Base-by-base conservation (phyloP, 2,113 vertebrate species). In the Rhinopomastus cyanomelas region DNA sequence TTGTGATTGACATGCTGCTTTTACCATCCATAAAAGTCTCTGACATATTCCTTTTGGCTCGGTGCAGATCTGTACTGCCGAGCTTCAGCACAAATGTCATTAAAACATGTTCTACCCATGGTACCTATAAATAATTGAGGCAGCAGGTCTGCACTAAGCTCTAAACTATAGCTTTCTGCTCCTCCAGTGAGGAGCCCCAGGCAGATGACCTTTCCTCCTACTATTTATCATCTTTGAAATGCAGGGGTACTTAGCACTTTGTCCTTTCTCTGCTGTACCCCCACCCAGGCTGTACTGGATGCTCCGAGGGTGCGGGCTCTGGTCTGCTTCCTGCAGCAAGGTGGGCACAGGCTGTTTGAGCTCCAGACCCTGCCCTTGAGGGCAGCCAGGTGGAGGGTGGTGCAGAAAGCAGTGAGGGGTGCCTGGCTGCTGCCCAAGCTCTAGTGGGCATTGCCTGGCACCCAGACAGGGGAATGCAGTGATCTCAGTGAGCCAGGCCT, bases 111-210 rank as follows among this genome's bases (percentile, higher is more conserved):
- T 93, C 91, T 83, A 56, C 89, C 91, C 67, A 22, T 89, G 94
- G 93, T 87, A 93, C 91, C 95, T 94, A 89, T 94, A 95, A 94
- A 95, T 94, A 95, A 94, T 87, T 78, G 89, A 94, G 85, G 85
- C 84, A 66, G 91, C 87, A 91, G 94, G 84, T 87, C 87, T 91
- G 92, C 27, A 6, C 64, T 32, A 12, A 68, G 79, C 64, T 85
- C 76, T 77, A 52, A 13, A 60, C 73, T 59, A 78, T 71, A 77
- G 92, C 79, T 57, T 42, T n/a, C 74, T 87, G 69, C 62, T 92
- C 56, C 55, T 79, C 32, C 22, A 15, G 51, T 0, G 10, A 46
- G 49, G 55, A 4, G 16, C 18, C 21, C 13, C 8, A 0, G 51
- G 81, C 74, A 46, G 55, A 55, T 88, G 66, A 87, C 89, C 81